Percentiles rank a stretch among this genome's conserved stretches.
These are phyloP conservation scores for Pantherophis alleghaniensis DNA, from an alignment of 2,797 vertebrate genomes.

Conservation along the genomic window DNA sequence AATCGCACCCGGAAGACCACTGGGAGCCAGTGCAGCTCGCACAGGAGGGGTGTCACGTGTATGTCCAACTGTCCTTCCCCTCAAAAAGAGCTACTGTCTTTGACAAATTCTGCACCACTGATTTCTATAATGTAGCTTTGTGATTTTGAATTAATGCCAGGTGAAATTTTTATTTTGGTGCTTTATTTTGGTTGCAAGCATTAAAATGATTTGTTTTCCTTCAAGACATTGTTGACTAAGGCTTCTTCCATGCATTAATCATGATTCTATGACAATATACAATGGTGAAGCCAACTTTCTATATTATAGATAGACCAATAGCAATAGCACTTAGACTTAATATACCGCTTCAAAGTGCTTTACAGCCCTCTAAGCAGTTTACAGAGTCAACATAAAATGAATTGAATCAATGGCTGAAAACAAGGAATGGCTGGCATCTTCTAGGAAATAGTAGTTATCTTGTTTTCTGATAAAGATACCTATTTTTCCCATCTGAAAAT, in stretches of 20 bases:
- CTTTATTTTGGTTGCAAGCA: neutral
- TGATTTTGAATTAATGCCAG: neutral
- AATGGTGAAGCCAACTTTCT: neutral
- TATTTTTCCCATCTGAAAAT: neutral
- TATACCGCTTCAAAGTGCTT: neutral
- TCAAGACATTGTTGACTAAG: neutral
- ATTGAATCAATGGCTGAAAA: neutral
- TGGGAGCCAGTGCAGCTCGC: no score
- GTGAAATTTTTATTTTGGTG: neutral
- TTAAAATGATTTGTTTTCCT: neutral
- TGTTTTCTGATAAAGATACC: neutral
- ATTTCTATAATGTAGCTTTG: rapidly evolving
- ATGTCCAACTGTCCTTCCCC: neutral
- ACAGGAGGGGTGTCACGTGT: no score
- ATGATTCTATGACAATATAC: neutral
- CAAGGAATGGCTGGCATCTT: neutral
- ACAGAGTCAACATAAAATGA: neutral
- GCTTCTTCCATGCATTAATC: neutral
- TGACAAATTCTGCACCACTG: neutral
- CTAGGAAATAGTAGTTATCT: neutral
- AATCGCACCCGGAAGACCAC: no score
- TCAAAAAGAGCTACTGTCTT: neutral
- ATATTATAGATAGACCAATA: neutral
- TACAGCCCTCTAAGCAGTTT: neutral
- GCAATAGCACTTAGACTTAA: neutral